A percentile compares a stretch with the other conserved stretches of the same genome.
These are phyloP conservation scores for Myzus persicae DNA, from an alignment of 1,140 invertebrate species.

Conservation along the genomic window DNA sequence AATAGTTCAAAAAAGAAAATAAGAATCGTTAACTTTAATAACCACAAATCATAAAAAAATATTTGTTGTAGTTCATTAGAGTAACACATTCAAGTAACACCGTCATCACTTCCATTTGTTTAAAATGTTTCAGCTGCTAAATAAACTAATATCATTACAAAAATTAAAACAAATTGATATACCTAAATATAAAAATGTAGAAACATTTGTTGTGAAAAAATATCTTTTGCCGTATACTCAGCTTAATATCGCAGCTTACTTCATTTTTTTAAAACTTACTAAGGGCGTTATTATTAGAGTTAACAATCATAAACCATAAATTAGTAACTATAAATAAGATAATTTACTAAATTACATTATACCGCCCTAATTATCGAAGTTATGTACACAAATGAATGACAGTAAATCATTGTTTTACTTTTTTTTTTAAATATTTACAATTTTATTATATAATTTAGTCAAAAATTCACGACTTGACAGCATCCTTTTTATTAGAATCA, in stretches of 20 bases:
- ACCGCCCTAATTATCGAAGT: slow-evolving; percentile 29
- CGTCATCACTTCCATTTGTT: neutral
- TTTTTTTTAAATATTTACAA: slow-evolving; percentile 28
- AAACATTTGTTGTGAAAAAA: slow-evolving; percentile 25
- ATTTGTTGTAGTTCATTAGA: neutral
- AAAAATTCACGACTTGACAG: slow-evolving; percentile 46
- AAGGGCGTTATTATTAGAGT: slow-evolving; percentile 43
- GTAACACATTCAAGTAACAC: neutral
- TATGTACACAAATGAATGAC: slow-evolving; percentile 46
- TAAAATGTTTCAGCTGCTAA: neutral
- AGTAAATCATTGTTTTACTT: slow-evolving; percentile 30
- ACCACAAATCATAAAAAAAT: slow-evolving; percentile 16
- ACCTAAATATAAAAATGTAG: slow-evolving; percentile 17
- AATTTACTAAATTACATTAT: slow-evolving; percentile 53
- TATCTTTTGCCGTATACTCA: slow-evolving; percentile 28
- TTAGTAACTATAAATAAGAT: slow-evolving; percentile 53
- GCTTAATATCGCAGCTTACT: slow-evolving; percentile 24
- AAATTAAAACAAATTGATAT: slow-evolving; percentile 11
- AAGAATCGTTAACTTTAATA: neutral
- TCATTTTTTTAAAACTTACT: slow-evolving; percentile 19
- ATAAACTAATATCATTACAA: slow-evolving; percentile 21
- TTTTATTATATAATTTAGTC: neutral
- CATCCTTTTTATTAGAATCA: slow-evolving; percentile 55
- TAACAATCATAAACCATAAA: slow-evolving; percentile 40
- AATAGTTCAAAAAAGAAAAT: neutral